These are phyloP conservation scores for Dynastes hyllus DNA, from an alignment of 2,888 invertebrate species.

Conservation along the genomic window DNA sequence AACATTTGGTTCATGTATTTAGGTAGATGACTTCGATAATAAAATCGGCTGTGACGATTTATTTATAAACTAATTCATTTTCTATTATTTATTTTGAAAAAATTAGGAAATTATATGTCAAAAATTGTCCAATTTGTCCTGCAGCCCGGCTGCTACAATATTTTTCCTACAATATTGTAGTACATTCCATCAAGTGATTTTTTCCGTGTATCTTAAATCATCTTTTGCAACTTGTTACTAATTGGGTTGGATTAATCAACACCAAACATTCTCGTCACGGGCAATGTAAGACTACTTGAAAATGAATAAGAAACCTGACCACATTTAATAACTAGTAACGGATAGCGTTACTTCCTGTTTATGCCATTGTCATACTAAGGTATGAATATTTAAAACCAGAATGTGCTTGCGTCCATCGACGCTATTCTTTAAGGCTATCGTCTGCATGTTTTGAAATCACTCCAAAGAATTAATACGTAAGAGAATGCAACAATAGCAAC, in stretches of 20 bases:
- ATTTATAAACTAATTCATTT: too few species aligned
- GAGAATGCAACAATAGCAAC: neutral
- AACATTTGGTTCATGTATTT: too few species aligned
- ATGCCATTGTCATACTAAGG: conserved; percentile 16
- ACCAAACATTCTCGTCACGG: conserved; percentile 3
- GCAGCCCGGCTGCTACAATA: too few species aligned
- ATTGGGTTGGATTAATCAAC: neutral
- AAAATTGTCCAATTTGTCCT: too few species aligned
- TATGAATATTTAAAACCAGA: conserved; percentile 20
- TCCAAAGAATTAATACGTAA: neutral
- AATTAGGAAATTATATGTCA: too few species aligned
- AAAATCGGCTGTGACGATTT: too few species aligned
- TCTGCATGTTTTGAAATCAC: neutral
- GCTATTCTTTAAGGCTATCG: neutral
- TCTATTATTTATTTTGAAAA: too few species aligned
- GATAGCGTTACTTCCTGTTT: conserved; percentile 30
- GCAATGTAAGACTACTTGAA: neutral
- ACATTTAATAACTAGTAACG: conserved; percentile 29
- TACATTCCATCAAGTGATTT: too few species aligned
- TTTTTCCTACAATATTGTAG: too few species aligned
- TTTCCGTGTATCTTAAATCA: too few species aligned
- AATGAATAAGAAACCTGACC: conserved; percentile 15
- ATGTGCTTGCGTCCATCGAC: neutral
- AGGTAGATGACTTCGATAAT: too few species aligned
- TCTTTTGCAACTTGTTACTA: too few species aligned